phyloP scores from a whole-genome alignment of 2,797 vertebrate genomes.

The Poecilia picta region DNA sequence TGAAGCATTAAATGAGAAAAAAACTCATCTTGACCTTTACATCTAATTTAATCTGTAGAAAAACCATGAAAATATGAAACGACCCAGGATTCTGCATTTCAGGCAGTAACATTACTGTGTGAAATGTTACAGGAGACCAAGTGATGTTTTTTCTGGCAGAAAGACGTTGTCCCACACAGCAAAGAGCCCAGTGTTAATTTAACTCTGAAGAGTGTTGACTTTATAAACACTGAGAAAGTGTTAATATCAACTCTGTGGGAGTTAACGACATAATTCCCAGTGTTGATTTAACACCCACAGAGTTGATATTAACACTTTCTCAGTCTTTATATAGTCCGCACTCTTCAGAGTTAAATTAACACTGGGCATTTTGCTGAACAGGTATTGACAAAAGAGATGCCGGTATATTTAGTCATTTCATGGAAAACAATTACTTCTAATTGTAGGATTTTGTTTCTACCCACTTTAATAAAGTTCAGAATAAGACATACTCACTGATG shows the following conservation, averaged over 20 bases:
- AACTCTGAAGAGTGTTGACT: no score
- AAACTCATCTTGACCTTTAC: no score
- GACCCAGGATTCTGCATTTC: not conserved
- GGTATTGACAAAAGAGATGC: not conserved
- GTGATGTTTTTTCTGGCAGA: not conserved
- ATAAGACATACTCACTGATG: constrained; percentile 53
- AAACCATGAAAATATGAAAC: not conserved
- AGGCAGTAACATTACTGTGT: no score
- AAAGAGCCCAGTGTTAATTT: no score
- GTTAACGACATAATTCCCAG: no score
- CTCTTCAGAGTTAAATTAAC: no score
- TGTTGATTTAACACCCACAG: no score
- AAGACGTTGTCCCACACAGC: not conserved
- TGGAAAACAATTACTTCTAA: not conserved
- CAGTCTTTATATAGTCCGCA: no score
- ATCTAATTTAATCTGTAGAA: not conserved
- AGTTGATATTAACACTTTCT: no score
- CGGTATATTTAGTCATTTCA: not conserved
- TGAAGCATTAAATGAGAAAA: not conserved
- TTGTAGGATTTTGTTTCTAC: not conserved
- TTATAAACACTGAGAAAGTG: no score
- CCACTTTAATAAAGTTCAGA: not conserved
- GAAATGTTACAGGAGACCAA: not conserved
- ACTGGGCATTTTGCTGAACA: no score
- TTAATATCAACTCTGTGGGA: no score